Evolutionary conservation across 1,140 invertebrate species (phyloP).

Genomic region (Drosophila novamexicana): DNA sequence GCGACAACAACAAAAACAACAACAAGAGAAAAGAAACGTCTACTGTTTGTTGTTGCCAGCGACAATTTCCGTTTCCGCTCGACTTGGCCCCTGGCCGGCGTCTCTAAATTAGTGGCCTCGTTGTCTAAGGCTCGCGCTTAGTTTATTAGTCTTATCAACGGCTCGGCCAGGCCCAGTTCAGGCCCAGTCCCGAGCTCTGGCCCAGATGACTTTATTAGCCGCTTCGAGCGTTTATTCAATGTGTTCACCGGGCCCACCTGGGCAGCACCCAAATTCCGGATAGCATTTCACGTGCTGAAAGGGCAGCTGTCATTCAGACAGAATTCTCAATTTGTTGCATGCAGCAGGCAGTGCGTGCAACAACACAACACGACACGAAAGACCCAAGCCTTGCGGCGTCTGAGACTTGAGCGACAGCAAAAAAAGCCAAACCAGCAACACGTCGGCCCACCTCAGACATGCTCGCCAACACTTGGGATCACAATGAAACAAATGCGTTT

Average conservation of each 20-base stretch:
- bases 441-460: neutral
- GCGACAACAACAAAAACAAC: constrained; percentile 16
- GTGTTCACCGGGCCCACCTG: constrained; percentile 5
- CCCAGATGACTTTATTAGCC: constrained; percentile 21
- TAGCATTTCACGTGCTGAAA: neutral
- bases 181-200: neutral
- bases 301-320: neutral
- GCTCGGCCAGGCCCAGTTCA: neutral
- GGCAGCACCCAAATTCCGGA: neutral
- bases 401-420: neutral
- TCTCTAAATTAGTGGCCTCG: constrained; percentile 45
- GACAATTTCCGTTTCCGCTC: constrained; percentile 78
- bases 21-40: constrained; percentile 6
- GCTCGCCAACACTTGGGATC: neutral
- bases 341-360: constrained; percentile 3
- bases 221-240: neutral
- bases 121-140: constrained; percentile 33
- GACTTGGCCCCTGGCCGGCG: constrained; percentile 40
- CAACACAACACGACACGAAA: neutral
- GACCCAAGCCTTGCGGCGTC: neutral
- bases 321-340: constrained; percentile 8
- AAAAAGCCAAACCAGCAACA: constrained; percentile 7
- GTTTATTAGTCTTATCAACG: constrained; percentile 69
- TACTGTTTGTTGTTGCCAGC: constrained; percentile 41
- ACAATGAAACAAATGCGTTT: neutral